These are phyloP conservation scores for Nomada lathburiana DNA, from an alignment of 2,888 invertebrate species.

Conservation along the genomic window DNA sequence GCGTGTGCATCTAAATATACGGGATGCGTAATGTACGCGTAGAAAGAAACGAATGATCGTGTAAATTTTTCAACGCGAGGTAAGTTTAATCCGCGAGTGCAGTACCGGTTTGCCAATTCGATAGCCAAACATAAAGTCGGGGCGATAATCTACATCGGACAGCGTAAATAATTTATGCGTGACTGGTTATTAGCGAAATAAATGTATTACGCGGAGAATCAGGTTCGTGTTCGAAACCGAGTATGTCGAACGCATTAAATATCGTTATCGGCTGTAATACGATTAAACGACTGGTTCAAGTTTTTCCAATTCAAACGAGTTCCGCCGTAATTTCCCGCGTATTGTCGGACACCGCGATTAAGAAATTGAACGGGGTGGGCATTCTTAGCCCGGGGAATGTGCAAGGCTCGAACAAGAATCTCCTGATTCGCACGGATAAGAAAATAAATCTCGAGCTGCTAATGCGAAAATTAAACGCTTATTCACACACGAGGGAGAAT, in stretches of 20 bases:
- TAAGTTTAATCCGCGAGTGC: not conserved
- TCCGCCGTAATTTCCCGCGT: slow-evolving; percentile 9
- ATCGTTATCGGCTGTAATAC: slow-evolving; percentile 28
- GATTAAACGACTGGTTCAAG: slow-evolving; percentile 36
- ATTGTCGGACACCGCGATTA: slow-evolving; percentile 30
- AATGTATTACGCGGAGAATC: slow-evolving; percentile 36
- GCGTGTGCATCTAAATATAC: too few relatives aligned
- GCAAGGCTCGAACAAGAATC: slow-evolving; percentile 7
- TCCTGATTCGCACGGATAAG: slow-evolving; percentile 14
- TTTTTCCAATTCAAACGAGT: slow-evolving; percentile 38
- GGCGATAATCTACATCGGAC: slow-evolving; percentile 3
- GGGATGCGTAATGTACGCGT: slow-evolving; percentile 36
- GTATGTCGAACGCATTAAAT: slow-evolving; percentile 43
- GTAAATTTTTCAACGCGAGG: not conserved
- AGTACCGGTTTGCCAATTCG: not conserved
- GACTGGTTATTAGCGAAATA: slow-evolving; percentile 38
- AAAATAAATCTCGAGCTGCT: not conserved
- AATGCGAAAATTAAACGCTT: not conserved
- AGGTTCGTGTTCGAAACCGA: slow-evolving; percentile 33
- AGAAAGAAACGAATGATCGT: slow-evolving; percentile 59
- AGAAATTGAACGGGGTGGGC: slow-evolving; percentile 5
- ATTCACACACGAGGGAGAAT: not conserved
- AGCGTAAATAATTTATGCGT: slow-evolving; percentile 20
- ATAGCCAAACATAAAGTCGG: not conserved
- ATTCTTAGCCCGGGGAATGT: not conserved